These are phyloP conservation scores for Dasypolia templi DNA, from an alignment of 2,888 invertebrate species.

Conservation along the genomic window DNA sequence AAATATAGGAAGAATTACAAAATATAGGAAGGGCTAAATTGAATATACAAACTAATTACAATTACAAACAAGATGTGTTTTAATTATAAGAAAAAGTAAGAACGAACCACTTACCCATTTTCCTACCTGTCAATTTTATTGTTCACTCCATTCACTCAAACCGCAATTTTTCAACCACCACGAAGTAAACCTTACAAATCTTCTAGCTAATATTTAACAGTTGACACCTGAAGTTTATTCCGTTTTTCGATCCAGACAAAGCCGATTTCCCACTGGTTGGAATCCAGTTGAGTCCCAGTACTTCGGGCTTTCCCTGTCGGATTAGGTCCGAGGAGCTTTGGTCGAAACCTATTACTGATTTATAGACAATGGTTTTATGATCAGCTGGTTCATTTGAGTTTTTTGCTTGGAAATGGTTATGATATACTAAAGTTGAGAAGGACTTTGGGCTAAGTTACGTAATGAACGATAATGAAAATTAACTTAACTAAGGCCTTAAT, in stretches of 20 bases:
- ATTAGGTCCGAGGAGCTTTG: constrained; percentile 50
- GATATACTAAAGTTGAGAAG: background rate
- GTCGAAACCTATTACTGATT: constrained; percentile 59
- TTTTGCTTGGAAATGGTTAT: constrained; percentile 5
- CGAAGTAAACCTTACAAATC: constrained; percentile 32
- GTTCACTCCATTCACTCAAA: background rate
- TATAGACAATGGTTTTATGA: constrained; percentile 45
- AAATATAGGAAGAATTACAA: no score
- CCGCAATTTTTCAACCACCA: background rate
- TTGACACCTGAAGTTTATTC: constrained; percentile 64
- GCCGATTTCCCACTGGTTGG: constrained; percentile 55
- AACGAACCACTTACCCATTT: background rate
- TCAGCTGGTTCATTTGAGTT: constrained; percentile 17
- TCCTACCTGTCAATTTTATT: background rate
- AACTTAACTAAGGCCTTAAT: no score
- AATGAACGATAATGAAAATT: background rate
- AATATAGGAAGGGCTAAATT: background rate
- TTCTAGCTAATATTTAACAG: constrained; percentile 56
- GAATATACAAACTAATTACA: background rate
- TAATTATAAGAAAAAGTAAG: background rate
- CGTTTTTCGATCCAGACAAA: constrained; percentile 60
- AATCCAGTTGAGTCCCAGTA: constrained; percentile 51
- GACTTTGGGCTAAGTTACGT: background rate
- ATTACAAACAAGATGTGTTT: no score
- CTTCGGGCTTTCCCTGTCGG: constrained; percentile 52